phyloP scores from a whole-genome alignment of 2,113 vertebrate genomes.

The Semicossyphus pulcher region DNA sequence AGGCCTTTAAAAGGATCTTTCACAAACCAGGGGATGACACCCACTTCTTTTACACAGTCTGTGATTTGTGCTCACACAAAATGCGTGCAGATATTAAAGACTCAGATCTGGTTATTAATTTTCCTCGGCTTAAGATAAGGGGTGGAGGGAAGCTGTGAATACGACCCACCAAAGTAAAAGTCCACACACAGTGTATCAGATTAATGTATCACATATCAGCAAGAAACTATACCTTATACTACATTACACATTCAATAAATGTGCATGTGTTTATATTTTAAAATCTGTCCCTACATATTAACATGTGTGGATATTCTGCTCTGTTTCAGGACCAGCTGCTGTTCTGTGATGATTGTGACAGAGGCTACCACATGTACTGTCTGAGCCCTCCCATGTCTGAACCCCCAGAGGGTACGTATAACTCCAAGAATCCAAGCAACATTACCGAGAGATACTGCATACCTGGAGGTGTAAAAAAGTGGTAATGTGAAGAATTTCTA shows the following conservation, averaged over 20 bases:
- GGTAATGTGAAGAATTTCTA: background rate
- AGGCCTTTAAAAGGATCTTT: background rate
- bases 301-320: constrained; percentile 22
- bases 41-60: too few relatives aligned
- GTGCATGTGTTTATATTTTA: constrained; percentile 13
- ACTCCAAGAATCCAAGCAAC: background rate
- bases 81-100: background rate
- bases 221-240: background rate
- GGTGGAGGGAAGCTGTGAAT: background rate
- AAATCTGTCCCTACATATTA: background rate
- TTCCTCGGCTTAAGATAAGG: background rate
- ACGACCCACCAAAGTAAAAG: too few relatives aligned
- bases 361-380: constrained; percentile 97
- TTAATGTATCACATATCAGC: too few relatives aligned
- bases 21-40: too few relatives aligned
- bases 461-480: background rate
- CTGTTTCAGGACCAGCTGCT: constrained; percentile 91
- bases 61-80: background rate
- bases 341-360: constrained; percentile 94
- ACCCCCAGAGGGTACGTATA: constrained; percentile 90
- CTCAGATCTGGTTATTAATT: background rate
- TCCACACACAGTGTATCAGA: too few relatives aligned
- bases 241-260: background rate
- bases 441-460: background rate
- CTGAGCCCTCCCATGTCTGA: constrained; percentile 96